These are phyloP conservation scores for Ectropis grisescens DNA, from an alignment of 1,140 invertebrate species.

Conservation along the genomic window DNA sequence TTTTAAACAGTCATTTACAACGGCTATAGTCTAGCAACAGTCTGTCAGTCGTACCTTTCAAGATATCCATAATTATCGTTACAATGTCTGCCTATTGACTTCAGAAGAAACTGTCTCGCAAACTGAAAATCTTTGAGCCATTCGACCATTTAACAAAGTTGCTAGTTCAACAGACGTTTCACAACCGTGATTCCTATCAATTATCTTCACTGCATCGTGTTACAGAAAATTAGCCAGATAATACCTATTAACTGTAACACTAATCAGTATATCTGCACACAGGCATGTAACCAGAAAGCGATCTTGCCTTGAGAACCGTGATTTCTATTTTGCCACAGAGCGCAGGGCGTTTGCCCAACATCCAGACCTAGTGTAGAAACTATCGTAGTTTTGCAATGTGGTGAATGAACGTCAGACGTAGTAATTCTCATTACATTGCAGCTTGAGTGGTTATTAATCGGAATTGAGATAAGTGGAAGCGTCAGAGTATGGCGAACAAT, in stretches of 20 bases:
- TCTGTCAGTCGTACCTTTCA: no score
- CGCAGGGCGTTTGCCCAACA: constrained; percentile 31
- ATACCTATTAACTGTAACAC: constrained; percentile 38
- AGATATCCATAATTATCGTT: no score
- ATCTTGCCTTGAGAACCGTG: constrained; percentile 42
- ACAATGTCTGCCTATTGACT: no score
- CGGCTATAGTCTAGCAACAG: no score
- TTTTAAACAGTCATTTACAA: no score
- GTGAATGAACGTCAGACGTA: constrained; percentile 1
- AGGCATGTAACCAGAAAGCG: constrained; percentile 31
- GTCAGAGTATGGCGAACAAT: constrained; percentile 23
- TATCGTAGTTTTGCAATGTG: constrained; percentile 19
- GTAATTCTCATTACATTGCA: constrained; percentile 20
- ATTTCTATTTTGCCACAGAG: constrained; percentile 43
- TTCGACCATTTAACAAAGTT: no score
- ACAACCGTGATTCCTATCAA: neutral
- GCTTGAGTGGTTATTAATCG: constrained; percentile 16
- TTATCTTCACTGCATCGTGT: constrained; percentile 7
- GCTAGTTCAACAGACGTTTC: no score
- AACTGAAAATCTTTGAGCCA: no score
- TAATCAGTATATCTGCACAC: constrained; percentile 39
- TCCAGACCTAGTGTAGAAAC: constrained; percentile 12
- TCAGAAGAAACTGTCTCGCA: no score
- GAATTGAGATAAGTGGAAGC: constrained; percentile 11
- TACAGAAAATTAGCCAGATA: constrained; percentile 42